Conservation (phyloP, 2,797 vertebrate species). For the Linurgus olivaceus region DNA sequence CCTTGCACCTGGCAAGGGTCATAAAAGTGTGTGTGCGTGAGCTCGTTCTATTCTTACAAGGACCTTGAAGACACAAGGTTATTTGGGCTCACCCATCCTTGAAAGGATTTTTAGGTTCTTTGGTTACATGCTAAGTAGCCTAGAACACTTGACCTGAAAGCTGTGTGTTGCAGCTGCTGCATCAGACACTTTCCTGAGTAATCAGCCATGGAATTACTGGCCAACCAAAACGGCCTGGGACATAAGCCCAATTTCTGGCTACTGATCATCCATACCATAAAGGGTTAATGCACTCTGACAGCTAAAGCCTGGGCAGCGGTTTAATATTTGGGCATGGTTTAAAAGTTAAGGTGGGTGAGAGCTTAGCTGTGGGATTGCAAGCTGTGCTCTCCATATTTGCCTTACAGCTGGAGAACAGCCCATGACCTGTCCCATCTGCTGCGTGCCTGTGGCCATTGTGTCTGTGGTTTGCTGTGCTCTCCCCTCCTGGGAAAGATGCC, state of each 20-base stretch:
- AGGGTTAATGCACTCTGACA: neutral
- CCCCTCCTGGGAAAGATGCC: neutral
- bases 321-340: neutral
- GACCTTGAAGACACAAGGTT: neutral
- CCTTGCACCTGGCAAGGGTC: neutral
- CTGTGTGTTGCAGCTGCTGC: neutral
- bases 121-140: neutral
- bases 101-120: neutral
- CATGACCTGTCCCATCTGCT: neutral
- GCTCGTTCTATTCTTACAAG: neutral
- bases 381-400: neutral
- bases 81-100: neutral
- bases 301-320: neutral
- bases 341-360: neutral
- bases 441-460: neutral
- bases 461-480: neutral
- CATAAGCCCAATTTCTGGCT: neutral
- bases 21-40: neutral
- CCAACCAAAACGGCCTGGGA: neutral
- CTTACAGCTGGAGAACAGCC: neutral
- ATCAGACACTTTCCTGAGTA: neutral
- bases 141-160: neutral
- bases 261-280: neutral
- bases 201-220: neutral
- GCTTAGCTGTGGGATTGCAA: neutral